Evolutionary conservation across 2,797 vertebrate genomes (phyloP).

Genomic region (Chloroceryle amazona): DNA sequence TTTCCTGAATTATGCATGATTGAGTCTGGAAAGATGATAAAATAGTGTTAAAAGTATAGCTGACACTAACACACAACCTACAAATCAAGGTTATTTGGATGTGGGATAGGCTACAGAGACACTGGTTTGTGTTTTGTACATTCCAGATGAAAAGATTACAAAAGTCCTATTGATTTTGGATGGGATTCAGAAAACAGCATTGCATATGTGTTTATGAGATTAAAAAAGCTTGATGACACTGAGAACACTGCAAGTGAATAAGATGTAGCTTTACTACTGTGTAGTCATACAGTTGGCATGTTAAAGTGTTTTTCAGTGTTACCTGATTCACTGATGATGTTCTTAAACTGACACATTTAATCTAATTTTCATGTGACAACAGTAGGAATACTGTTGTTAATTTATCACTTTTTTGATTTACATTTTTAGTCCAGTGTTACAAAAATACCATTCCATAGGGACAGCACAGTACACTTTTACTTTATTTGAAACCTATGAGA

Average conservation of each 20-base stretch:
- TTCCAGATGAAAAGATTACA: background rate
- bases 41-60: background rate
- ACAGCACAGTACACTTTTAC: background rate
- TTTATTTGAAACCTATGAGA: background rate
- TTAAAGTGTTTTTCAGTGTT: background rate
- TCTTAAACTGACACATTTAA: background rate
- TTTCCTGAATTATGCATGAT: background rate
- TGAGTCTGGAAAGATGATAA: background rate
- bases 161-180: background rate
- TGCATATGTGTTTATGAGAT: background rate
- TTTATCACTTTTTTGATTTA: background rate
- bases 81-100: background rate
- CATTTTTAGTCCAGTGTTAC: background rate
- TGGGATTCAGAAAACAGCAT: background rate
- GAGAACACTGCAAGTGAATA: background rate
- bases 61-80: background rate
- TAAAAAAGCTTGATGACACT: background rate
- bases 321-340: background rate
- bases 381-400: background rate
- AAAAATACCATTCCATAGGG: background rate
- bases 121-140: background rate
- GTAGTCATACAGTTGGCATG: background rate
- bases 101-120: background rate
- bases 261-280: background rate
- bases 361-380: background rate